Percentiles rank a stretch among this genome's conserved stretches.
Conservation (phyloP, 2,113 vertebrate species). For the Oryctolagus cuniculus region mOryCun1.1 NC_091436.1:4542501-4543000, state of each 20-base stretch:
- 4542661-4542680: not conserved
- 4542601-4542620: not conserved
- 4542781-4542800: not conserved
- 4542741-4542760: not conserved
- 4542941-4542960: not conserved
- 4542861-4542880: not conserved
- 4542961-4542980: not conserved
- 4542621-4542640: fast-evolving
- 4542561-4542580: fast-evolving
- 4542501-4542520: not conserved
- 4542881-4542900: not conserved
- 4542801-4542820: not conserved
- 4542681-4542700: no score
- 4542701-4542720: not conserved
- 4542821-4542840: not conserved
- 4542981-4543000: not conserved
- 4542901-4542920: not conserved
- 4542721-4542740: conserved; percentile 3
- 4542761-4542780: not conserved
- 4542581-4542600: fast-evolving
- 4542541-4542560: fast-evolving
- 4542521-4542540: no score
- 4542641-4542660: no score
- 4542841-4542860: not conserved
- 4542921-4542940: not conserved